Base-by-base conservation (phyloP, 2,113 vertebrate species). In the Muntiacus muntjak region DNA sequence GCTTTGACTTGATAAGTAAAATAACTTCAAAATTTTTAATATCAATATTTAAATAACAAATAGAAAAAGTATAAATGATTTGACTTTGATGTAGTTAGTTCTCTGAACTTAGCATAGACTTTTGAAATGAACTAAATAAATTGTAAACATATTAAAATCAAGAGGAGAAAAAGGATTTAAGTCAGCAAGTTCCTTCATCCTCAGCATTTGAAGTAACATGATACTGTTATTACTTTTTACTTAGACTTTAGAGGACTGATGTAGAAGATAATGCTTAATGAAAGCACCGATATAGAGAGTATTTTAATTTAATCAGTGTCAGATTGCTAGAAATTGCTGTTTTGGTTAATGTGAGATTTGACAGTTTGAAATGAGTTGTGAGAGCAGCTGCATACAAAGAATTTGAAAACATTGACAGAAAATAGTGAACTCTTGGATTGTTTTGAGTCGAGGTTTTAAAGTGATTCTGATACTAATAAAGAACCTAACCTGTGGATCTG, bases 101-200 rank as follows among this genome's bases (percentile, higher is more conserved):
- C 50, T 87, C 95, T 95, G 67, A 85, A 33, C 17, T 87, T 96
- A 85, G 36, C 4, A 50, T 21, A 74, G 47, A 16, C 30, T 78
- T 92, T 95, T 87, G 40, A 97, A 96, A 79, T 97, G 30, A 94
- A 88, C 54, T 90, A 93, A 93, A 60, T 95, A 85, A 95, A 60
- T 87, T 94, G 8, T 93, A 93, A 94, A 67, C 30, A 78, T 62
- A 60, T 87, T 94, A 36, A 96, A 96, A 97, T 89, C 28, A 60
- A 76, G 58, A 96, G n/a, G 40, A 55, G 40, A 50, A 62, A 87
- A 79, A 54, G 25, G n/a, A 76, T 95, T 81, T 92, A 76, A 11
- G 13, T 96, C 33, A 93, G 30, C 21, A 91, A 33, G 11, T 85
- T 92, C 4, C n/a, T 96, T 94, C 50, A 78, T 54, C 30, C 19